These are phyloP conservation scores for Fistularia tabacaria DNA, from an alignment of 2,797 vertebrate species.

Conservation along the genomic window DNA sequence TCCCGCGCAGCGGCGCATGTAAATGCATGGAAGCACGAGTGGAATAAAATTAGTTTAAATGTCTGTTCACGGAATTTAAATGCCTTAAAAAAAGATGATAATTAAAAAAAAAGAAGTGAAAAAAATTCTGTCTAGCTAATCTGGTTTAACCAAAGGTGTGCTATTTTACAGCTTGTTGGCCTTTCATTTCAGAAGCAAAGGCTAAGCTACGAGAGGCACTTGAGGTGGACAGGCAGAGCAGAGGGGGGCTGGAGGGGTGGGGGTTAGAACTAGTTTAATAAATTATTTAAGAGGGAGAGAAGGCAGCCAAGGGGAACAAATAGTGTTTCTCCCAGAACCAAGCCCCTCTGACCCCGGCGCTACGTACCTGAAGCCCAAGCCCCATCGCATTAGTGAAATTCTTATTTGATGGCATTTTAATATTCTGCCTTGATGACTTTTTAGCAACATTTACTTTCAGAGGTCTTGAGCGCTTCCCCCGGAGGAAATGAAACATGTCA, in stretches of 20 bases:
- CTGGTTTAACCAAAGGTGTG: constrained; percentile 32
- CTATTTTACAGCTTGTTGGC: constrained; percentile 58
- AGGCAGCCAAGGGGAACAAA: constrained; percentile 99
- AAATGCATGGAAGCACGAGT: no score
- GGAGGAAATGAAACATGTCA: constrained; percentile 99
- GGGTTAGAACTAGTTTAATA: constrained; percentile 81
- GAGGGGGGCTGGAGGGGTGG: constrained; percentile 64
- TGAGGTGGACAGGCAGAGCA: constrained; percentile 81
- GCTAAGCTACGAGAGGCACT: constrained; percentile 88
- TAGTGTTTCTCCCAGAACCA: constrained; percentile 98
- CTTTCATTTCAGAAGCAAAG: constrained; percentile 75
- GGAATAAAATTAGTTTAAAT: no score
- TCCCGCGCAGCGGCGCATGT: no score
- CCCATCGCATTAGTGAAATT: constrained; percentile 98
- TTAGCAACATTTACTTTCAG: constrained; percentile 99
- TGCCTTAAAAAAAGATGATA: no score
- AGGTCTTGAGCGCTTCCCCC: constrained; percentile 96
- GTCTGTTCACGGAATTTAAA: no score
- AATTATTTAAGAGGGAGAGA: constrained; percentile 84
- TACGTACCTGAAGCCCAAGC: constrained; percentile 93
- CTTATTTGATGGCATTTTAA: constrained; percentile 99
- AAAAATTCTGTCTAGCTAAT: constrained; percentile 22
- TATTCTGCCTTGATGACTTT: constrained; percentile 99
- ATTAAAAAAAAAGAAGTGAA: neutral
- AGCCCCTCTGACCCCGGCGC: constrained; percentile 82